These are phyloP conservation scores for Machaerirhynchus nigripectus DNA, from an alignment of 2,113 vertebrate species.

Conservation along the genomic window DNA sequence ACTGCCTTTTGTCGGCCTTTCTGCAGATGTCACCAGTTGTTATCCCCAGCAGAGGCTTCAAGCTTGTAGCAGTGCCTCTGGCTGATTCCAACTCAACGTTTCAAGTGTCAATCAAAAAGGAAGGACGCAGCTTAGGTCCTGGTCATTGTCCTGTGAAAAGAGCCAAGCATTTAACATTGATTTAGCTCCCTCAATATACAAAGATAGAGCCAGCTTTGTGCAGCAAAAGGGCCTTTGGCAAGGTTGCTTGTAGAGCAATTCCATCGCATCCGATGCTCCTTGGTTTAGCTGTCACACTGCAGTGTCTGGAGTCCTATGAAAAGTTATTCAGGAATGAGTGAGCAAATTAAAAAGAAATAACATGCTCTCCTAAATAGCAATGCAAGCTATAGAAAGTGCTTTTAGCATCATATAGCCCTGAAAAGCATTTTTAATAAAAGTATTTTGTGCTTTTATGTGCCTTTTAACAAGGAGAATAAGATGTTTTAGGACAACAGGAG, in stretches of 20 bases:
- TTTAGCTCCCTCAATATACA: conserved; percentile 93
- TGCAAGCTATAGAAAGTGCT: conserved; percentile 62
- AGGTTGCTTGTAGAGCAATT: conserved; percentile 97
- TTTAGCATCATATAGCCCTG: conserved; percentile 78
- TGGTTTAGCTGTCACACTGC: conserved; percentile 88
- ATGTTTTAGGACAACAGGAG: background rate
- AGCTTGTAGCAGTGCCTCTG: conserved; percentile 95
- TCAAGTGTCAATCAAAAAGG: conserved; percentile 98
- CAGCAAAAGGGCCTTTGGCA: conserved; percentile 92
- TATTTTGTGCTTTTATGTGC: conserved; percentile 62
- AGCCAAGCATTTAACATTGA: conserved; percentile 96
- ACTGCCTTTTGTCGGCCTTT: conserved; percentile 96
- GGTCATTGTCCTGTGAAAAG: conserved; percentile 98
- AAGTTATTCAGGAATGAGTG: conserved; percentile 84
- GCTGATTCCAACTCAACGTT: conserved; percentile 95
- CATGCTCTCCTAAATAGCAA: conserved; percentile 78
- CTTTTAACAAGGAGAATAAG: conserved; percentile 51
- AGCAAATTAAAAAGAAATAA: conserved; percentile 85
- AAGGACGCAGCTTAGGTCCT: conserved; percentile 90
- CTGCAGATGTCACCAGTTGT: conserved; percentile 99
- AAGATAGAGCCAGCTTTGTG: conserved; percentile 89
- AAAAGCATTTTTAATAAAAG: conserved; percentile 71
- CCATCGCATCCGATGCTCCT: conserved; percentile 81
- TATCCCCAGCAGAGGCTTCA: conserved; percentile 93
- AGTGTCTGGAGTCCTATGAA: conserved; percentile 84